Base-by-base conservation (phyloP, 2,888 invertebrate genomes). In the Dascillus cervinus region DNA sequence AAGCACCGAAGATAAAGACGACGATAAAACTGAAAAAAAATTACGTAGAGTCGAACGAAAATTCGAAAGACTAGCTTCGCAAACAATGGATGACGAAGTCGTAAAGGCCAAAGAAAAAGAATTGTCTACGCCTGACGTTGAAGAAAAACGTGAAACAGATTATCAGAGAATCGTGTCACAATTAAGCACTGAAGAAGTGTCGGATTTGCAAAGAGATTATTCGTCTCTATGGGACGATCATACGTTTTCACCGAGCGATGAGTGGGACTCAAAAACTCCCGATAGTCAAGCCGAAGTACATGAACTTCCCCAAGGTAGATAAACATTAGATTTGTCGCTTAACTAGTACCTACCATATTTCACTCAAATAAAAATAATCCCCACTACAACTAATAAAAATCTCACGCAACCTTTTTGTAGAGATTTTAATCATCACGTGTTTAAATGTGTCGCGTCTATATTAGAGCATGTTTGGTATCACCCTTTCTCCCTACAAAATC, bases 51-150 rank as follows among this genome's bases (percentile, higher is more conserved):
- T 70, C 27, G 70, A 70, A 45, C 56, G 67, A 32, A 64, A 66
- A 50, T 71, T 70, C 52, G 69, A 71, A 51, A 50, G 67, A 46
- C 66, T 70, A 65, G 67, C 70, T 22, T 70, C 70, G 8, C 62
- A 69, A 49, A 60, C 61, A 10, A 46, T 68, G 33, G 65, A 66
- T 26, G 54, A 54, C 34, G 63, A 62, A 25, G 41, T 37, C 15
- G 34, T 30, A 26, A 56, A 53, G 13, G 58, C 54, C 8, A 56
- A 58, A 47, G 42, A 37, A 22, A 43, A 49, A 20, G 44, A 56
- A 40, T 34, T 59, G 29, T 51, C 58, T 11, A 56, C 59, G 15
- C 61, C 63, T n/a, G 56, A 57, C 34, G 52, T 61, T 33, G 57
- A 62, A 34, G 56, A 55, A 34, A 53, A 51, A 39, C 56, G 57